Evolutionary conservation across 2,888 invertebrate species (phyloP), one percentile per base, ranked within the genome.

Genomic region (Aquatica leii): DNA sequence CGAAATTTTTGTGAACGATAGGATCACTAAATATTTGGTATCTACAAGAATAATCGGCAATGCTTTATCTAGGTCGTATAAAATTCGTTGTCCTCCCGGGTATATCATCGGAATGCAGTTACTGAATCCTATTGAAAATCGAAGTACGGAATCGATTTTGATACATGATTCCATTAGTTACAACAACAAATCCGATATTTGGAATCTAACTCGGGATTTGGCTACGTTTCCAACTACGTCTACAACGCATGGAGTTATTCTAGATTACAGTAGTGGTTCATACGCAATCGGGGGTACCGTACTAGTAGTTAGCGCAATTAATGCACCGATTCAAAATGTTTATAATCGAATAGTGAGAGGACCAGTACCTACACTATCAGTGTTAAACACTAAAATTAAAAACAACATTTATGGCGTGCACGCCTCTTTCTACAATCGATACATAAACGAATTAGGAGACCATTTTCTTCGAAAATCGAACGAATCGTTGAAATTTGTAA

Each of bases 151-250:
- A 82, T 86, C 87, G 71, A 90, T 97, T 61, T 85, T 88, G 37
- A 87, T 96, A 54, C 87, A 91, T 69, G 94, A 95, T 78, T 89
- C 92, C 0, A 88, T 89, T 73, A 87, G 87, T 53, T 86, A 88
- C 54, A 87, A 89, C 65, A 83, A 84, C 59, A 84, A 84, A 17
- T 88, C 90, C 15, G 87, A 88, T 52, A 80, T 87, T 55, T 97
- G 95, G 94, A 86, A 90, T 71, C 83, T 95, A 0, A 88, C 91
- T 71, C 85, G 93, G 24, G 97, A 98, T 81, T 81, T 96, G 59
- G 91, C 93, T 0, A 89, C 93, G 11, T 98, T 99, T 77, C 98
- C 98, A 0, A 88, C 92, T 0, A 90, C 94, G 0, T 95, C 95
- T 57, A 91, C 88, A 69, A 92, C 93, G 66, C 95, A 91, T 76